Evolutionary conservation across 2,888 invertebrate species (phyloP), one percentile per base, ranked within the genome.

Genomic region (Hyppa rectilinea): DNA sequence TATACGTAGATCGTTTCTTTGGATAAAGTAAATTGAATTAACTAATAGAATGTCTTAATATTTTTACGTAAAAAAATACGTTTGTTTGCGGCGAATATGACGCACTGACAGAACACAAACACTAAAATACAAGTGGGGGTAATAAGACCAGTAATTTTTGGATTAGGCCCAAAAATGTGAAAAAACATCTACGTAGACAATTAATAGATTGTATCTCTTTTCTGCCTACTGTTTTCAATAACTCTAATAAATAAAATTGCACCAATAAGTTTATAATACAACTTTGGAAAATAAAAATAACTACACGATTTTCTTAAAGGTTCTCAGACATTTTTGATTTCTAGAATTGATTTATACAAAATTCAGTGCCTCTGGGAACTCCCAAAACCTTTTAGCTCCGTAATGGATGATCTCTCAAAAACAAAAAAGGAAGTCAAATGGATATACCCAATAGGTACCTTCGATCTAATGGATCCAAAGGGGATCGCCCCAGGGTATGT

Each of bases 341-440:
- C 1, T 3, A 55, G 12, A 67, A 43, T 38, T 23, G 10, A 38
- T 75, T 20, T 29, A 26, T 45, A 34, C 67, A 78, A 73, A 77
- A 78, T 73, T 72, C 55, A 45, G 56, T 71, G 71, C 71, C 83
- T 76, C 56, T 64, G 69, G 76, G 75, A 73, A 72, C 53, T 53
- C 45, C 63, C 38, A 45, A 87, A 90, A 90, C 89, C 91, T 92
- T 91, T 92, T 87, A 91, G 85, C 83, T 84, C 78, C 55, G 86
- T 91, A 93, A 91, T 90, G 91, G 91, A 93, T 92, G 89, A 92
- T 92, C 91, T 90, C 87, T 88, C 87, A 88, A 89, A 91, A 90
- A 91, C 87, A 89, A 91, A 90, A 86, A 88, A 85, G 86, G 85
- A 87, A 90, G 86, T 88, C 87, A 87, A 90, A 91, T 86, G 87